These are phyloP conservation scores for Callithrix jacchus DNA, from an alignment of 2,113 vertebrate species.

Conservation along the genomic window DNA sequence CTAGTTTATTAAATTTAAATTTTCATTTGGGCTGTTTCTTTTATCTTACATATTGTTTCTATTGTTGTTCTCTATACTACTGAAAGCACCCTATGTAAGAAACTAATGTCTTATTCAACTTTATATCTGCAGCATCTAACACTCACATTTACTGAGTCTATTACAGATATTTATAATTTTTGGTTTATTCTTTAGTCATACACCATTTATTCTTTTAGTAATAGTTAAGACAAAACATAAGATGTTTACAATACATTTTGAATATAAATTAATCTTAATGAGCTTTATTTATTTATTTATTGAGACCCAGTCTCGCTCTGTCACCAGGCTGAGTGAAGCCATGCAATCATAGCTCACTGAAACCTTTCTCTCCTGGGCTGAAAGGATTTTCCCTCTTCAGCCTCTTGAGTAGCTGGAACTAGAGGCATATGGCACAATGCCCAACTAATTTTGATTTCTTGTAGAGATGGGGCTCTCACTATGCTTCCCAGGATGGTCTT, in stretches of 20 bases:
- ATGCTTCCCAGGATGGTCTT: too few species aligned
- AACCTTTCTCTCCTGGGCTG: too few species aligned
- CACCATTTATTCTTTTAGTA: not conserved
- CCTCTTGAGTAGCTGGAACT: too few species aligned
- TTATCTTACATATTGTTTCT: not conserved
- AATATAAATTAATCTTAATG: not conserved
- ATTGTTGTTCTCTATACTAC: not conserved
- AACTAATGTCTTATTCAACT: not conserved
- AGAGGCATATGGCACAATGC: too few species aligned
- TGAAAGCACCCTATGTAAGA: not conserved
- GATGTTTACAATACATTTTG: not conserved
- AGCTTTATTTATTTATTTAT: not conserved
- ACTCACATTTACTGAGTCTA: not conserved
- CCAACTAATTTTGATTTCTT: too few species aligned
- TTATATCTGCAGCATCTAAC: not conserved
- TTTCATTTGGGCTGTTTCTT: not conserved
- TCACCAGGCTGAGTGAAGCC: too few species aligned
- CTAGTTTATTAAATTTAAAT: not conserved
- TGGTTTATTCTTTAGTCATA: not conserved
- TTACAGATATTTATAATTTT: not conserved
- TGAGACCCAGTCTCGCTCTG: not conserved
- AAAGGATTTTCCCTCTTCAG: too few species aligned
- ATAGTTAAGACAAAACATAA: not conserved
- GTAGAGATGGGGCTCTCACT: too few species aligned
- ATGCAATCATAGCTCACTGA: too few species aligned